A percentile compares a stretch with the other conserved stretches of the same genome.
Evolutionary conservation across 1,140 invertebrate species (phyloP).

Genomic region (Orchestia grillus): DNA sequence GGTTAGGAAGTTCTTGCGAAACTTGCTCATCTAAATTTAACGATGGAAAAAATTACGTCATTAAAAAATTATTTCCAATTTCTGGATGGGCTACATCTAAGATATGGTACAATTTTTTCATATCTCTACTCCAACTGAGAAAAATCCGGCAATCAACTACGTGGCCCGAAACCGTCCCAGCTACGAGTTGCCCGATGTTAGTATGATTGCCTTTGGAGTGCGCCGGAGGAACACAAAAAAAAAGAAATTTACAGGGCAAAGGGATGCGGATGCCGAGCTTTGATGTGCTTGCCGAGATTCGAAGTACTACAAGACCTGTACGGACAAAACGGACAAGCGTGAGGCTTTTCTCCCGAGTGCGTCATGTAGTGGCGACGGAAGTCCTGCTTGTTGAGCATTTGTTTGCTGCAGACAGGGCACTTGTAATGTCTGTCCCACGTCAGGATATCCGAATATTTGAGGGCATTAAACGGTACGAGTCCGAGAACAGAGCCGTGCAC

Average conservation of each 20-base stretch:
- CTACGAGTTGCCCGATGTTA: too few species aligned
- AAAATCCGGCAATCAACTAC: too few species aligned
- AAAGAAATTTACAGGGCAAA: neutral
- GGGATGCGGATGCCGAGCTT: slow-evolving; percentile 75
- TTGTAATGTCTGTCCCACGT: neutral
- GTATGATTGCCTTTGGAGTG: too few species aligned
- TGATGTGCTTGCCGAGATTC: slow-evolving; percentile 60
- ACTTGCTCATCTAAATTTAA: too few species aligned
- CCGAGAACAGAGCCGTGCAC: neutral
- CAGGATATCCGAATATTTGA: neutral
- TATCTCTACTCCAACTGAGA: too few species aligned
- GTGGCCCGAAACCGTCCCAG: too few species aligned
- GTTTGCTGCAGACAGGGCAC: slow-evolving; percentile 22
- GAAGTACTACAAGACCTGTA: slow-evolving; percentile 44
- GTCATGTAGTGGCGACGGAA: slow-evolving; percentile 68
- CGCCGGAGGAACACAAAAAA: too few species aligned
- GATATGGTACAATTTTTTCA: too few species aligned
- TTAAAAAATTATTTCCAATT: too few species aligned
- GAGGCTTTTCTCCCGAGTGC: slow-evolving; percentile 54
- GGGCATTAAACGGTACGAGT: neutral
- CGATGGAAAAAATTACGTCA: too few species aligned
- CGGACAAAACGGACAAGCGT: slow-evolving; percentile 50
- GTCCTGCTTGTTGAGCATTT: slow-evolving; percentile 67
- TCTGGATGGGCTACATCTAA: too few species aligned
- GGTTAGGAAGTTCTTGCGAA: too few species aligned